Conservation (phyloP, 1,140 invertebrate genomes). For the Lasioglossum baleicum region DNA sequence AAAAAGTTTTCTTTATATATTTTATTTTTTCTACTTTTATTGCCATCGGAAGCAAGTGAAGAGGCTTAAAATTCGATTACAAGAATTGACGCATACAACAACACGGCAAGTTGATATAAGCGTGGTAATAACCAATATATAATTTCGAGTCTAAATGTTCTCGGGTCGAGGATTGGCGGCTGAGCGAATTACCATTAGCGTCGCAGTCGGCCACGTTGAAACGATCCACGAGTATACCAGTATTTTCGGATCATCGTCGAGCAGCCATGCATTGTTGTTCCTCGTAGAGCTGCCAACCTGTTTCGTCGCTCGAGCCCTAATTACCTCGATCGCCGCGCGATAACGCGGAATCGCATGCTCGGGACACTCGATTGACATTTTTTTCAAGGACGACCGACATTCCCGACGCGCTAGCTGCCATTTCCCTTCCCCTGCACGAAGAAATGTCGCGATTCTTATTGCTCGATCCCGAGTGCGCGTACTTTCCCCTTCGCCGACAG, state of each 20-base stretch:
- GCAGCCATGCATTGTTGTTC: too few relatives aligned
- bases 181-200: background rate
- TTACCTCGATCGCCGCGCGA: background rate
- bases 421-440: background rate
- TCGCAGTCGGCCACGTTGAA: background rate
- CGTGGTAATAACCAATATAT: too few relatives aligned
- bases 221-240: background rate
- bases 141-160: too few relatives aligned
- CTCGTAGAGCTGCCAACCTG: too few relatives aligned
- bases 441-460: constrained; percentile 11
- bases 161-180: background rate
- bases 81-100: too few relatives aligned
- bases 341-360: background rate
- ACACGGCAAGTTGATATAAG: too few relatives aligned
- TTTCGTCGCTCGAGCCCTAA: background rate
- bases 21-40: too few relatives aligned
- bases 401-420: background rate
- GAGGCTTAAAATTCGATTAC: too few relatives aligned
- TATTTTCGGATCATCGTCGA: background rate
- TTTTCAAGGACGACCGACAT: background rate
- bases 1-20: too few relatives aligned
- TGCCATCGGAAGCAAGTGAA: too few relatives aligned
- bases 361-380: constrained; percentile 3
- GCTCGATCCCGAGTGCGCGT: background rate
- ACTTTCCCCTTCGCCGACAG: background rate